These are phyloP conservation scores for Oncopodura yosiiana DNA, from an alignment of 1,140 invertebrate species.

Conservation along the genomic window DNA sequence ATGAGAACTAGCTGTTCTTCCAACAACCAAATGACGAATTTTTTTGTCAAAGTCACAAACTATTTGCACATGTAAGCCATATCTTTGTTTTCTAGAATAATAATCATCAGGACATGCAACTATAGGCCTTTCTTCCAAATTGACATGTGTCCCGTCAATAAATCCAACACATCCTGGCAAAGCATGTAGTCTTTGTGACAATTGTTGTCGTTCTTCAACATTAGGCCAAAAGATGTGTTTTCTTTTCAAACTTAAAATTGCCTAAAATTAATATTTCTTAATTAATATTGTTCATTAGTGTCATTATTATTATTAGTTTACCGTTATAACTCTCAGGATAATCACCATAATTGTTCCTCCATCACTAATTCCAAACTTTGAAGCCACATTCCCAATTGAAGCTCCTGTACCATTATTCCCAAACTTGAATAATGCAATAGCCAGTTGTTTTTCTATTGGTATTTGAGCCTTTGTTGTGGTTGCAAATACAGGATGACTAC, in stretches of 20 bases:
- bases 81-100: constrained; percentile 8
- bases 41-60: background rate
- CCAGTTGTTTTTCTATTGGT: no score
- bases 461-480: no score
- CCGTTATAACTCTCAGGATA: background rate
- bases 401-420: background rate
- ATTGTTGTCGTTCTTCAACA: background rate
- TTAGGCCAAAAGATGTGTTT: constrained; percentile 2
- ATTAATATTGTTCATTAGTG: background rate
- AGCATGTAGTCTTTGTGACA: background rate
- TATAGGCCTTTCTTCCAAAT: background rate
- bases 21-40: constrained; percentile 1
- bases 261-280: background rate
- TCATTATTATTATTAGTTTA: background rate
- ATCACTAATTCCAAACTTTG: background rate
- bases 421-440: constrained; percentile 1
- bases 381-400: background rate
- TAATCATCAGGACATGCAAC: background rate
- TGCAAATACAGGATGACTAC: no score
- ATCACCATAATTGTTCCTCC: background rate
- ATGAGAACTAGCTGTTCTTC: background rate
- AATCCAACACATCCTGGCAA: background rate
- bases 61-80: constrained; percentile 7
- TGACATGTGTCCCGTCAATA: constrained; percentile 7
- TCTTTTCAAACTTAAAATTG: background rate